These are phyloP conservation scores for Menidia menidia DNA, from an alignment of 2,797 vertebrate species.

Conservation along the genomic window DNA sequence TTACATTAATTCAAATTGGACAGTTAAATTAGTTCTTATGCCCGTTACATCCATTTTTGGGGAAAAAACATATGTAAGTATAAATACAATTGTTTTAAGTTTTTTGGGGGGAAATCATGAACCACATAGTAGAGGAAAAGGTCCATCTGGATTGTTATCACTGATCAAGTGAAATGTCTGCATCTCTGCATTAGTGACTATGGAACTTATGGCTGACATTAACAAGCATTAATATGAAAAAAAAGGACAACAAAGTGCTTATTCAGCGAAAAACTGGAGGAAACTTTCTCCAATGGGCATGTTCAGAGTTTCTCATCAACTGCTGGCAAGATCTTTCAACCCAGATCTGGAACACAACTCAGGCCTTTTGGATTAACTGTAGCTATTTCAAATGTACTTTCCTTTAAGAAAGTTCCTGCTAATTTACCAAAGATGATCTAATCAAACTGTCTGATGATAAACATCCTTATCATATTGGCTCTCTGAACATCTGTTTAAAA, in stretches of 20 bases:
- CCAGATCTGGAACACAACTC: neutral
- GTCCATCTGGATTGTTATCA: too few relatives aligned
- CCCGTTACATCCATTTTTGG: too few relatives aligned
- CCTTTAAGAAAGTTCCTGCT: neutral
- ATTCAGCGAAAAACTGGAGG: neutral
- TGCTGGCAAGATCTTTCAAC: slow-evolving; percentile 11
- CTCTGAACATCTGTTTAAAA: neutral
- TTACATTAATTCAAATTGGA: too few relatives aligned
- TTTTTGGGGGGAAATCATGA: too few relatives aligned
- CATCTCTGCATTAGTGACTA: neutral
- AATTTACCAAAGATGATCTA: neutral
- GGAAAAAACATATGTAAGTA: too few relatives aligned
- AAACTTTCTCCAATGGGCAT: neutral
- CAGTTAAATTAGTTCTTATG: too few relatives aligned
- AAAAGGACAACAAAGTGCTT: neutral
- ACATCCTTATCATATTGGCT: neutral
- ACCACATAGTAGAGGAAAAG: too few relatives aligned
- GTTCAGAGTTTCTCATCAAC: neutral
- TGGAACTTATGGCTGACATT: neutral
- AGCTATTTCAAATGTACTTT: neutral
- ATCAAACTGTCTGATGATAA: neutral
- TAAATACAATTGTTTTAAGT: too few relatives aligned
- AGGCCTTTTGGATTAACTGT: neutral
- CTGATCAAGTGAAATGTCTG: too few relatives aligned
- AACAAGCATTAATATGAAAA: neutral